phyloP scores from a whole-genome alignment of 2,113 vertebrate species.

The Halcyon senegalensis region DNA sequence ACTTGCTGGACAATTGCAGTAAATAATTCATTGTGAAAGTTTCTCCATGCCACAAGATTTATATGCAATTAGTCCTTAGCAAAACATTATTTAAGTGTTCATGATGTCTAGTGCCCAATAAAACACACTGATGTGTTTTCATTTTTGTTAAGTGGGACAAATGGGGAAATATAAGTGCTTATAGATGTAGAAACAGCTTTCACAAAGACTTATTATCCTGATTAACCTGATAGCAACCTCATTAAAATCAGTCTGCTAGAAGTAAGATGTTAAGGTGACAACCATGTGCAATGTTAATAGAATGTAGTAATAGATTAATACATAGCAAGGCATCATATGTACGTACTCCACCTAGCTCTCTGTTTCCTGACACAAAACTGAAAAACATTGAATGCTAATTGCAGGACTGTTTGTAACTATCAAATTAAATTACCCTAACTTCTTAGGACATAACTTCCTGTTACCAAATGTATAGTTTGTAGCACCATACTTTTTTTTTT shows the following conservation, averaged over 20 bases:
- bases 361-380: background rate
- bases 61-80: background rate
- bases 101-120: background rate
- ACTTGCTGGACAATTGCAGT: background rate
- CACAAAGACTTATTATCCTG: background rate
- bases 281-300: background rate
- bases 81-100: background rate
- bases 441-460: background rate
- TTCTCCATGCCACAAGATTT: background rate
- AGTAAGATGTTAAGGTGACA: background rate
- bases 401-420: background rate
- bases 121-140: background rate
- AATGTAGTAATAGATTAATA: background rate
- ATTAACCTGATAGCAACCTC: slow-evolving; percentile 2
- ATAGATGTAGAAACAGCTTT: background rate
- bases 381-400: background rate
- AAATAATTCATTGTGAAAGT: background rate
- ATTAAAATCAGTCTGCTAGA: slow-evolving; percentile 3
- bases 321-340: background rate
- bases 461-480: background rate
- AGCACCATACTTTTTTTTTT: background rate
- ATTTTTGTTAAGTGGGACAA: background rate
- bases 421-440: background rate
- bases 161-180: background rate
- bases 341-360: background rate